Conservation (phyloP, 2,797 vertebrate genomes). For the Argentina silus region DNA sequence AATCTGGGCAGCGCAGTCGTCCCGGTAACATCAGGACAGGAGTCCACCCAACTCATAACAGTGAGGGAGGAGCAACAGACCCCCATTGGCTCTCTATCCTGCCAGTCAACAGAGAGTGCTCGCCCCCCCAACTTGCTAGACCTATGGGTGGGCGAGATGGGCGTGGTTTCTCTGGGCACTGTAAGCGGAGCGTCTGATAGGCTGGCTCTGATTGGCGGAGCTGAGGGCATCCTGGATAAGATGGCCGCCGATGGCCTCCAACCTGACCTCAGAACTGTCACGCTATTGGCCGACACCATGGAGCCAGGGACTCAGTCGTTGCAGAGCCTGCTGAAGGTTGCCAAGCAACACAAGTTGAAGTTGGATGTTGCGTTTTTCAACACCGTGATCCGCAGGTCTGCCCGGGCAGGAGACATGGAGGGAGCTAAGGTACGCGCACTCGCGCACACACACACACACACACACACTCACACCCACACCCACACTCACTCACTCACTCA, state of each 20-base stretch:
- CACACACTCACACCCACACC: no score
- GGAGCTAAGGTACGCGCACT: slow-evolving; percentile 83
- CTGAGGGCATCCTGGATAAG: slow-evolving; percentile 84
- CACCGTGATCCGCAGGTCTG: slow-evolving; percentile 82
- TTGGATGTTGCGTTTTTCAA: slow-evolving; percentile 90
- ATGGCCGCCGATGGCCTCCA: slow-evolving; percentile 78
- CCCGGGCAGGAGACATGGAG: slow-evolving; percentile 80
- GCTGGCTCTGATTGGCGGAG: slow-evolving; percentile 83
- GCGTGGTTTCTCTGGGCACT: slow-evolving; percentile 79
- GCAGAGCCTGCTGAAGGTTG: slow-evolving; percentile 72
- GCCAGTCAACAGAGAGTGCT: background rate
- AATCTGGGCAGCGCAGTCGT: background rate
- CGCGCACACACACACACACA: background rate
- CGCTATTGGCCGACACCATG: slow-evolving; percentile 84
- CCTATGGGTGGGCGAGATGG: slow-evolving; percentile 57
- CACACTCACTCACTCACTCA: no score
- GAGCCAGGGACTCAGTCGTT: slow-evolving; percentile 74
- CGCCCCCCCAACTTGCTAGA: slow-evolving; percentile 84
- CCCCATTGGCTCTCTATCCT: slow-evolving; percentile 8
- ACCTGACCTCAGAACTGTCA: slow-evolving; percentile 87
- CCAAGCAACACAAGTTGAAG: slow-evolving; percentile 78
- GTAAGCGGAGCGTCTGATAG: slow-evolving; percentile 73
- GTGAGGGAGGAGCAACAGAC: slow-evolving; percentile 14
- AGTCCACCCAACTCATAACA: slow-evolving; percentile 40
- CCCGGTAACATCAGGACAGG: background rate